These are phyloP conservation scores for Echinometra lucunter DNA, from an alignment of 53 echinoderm and acorn worm species.

Conservation along the genomic window DNA sequence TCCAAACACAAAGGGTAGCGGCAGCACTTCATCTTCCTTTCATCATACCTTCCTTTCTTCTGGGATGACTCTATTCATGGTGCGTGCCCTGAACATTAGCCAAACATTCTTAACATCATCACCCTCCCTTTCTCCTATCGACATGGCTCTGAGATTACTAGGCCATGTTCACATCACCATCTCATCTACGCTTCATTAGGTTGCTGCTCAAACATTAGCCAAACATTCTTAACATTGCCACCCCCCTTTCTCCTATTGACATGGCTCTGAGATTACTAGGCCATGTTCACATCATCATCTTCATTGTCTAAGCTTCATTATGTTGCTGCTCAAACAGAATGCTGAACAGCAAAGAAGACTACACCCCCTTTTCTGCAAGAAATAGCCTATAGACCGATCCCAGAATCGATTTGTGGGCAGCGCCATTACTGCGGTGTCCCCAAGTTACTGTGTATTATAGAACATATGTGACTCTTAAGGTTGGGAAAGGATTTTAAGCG, in stretches of 20 bases:
- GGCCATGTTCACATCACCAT: not conserved
- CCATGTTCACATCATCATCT: not conserved
- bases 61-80: not conserved
- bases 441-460: too few species aligned
- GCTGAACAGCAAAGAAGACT: not conserved
- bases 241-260: too few species aligned
- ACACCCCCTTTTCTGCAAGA: not conserved
- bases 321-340: not conserved
- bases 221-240: too few species aligned
- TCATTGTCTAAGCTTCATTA: not conserved
- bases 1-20: not conserved
- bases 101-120: conserved; percentile 5
- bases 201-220: not conserved
- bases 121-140: not conserved
- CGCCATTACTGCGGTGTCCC: too few species aligned
- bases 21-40: not conserved
- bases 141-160: not conserved
- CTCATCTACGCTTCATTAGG: too few species aligned
- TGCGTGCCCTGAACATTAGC: not conserved
- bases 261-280: not conserved
- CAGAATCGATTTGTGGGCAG: too few species aligned
- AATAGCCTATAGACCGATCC: not conserved
- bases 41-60: not conserved
- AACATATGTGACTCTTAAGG: too few species aligned
- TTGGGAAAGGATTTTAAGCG: too few species aligned